phyloP scores from a whole-genome alignment of 2,888 invertebrate species.

The Patella depressa region DNA sequence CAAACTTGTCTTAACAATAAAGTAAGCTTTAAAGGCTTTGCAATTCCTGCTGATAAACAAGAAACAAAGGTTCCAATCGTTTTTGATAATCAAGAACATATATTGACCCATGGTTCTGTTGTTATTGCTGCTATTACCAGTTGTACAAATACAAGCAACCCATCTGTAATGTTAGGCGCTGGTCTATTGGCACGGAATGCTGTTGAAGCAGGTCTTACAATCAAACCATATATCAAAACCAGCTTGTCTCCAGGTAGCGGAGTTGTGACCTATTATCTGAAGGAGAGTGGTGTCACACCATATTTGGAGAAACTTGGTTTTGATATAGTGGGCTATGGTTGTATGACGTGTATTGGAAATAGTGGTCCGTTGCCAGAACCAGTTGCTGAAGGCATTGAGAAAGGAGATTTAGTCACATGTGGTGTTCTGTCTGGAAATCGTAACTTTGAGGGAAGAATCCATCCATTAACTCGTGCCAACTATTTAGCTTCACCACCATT shows the following conservation, averaged over 20 bases:
- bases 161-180: constrained; percentile 97
- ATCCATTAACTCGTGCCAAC: constrained; percentile 96
- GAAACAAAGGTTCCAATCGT: constrained; percentile 80
- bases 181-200: constrained; percentile 91
- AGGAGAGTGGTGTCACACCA: constrained; percentile 92
- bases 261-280: constrained; percentile 91
- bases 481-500: constrained; percentile 97
- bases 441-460: constrained; percentile 98
- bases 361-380: constrained; percentile 94
- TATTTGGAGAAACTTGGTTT: constrained; percentile 90
- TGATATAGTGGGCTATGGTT: constrained; percentile 97
- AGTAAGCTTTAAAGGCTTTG: constrained; percentile 80
- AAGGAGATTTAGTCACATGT: constrained; percentile 93
- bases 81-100: constrained; percentile 85
- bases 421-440: constrained; percentile 97
- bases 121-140: constrained; percentile 98
- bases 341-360: constrained; percentile 99
- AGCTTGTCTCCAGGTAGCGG: constrained; percentile 96
- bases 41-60: constrained; percentile 80
- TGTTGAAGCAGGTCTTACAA: constrained; percentile 88
- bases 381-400: constrained; percentile 92
- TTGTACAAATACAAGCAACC: constrained; percentile 98
- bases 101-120: constrained; percentile 89
- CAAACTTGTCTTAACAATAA: constrained; percentile 86
- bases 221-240: constrained; percentile 95